Conservation (phyloP, 2,888 invertebrate species). For the Chorisops tibialis region DNA sequence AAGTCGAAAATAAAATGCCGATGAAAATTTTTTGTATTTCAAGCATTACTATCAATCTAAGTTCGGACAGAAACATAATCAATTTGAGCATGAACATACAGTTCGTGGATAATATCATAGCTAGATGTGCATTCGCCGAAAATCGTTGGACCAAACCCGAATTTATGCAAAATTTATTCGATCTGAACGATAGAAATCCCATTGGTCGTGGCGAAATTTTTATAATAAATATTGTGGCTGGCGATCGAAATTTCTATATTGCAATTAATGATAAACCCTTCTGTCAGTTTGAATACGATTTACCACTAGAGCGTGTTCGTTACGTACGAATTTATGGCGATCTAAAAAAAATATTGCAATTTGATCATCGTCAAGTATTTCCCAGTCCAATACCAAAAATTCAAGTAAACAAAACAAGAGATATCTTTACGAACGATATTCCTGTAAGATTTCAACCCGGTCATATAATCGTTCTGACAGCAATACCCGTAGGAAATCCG, state of each 20-base stretch:
- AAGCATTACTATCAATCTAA: too few species aligned
- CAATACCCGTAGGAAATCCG: conserved; percentile 16
- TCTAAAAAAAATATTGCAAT: conserved; percentile 48
- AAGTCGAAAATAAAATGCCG: too few species aligned
- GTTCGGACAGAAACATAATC: background rate
- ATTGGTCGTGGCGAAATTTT: conserved; percentile 42
- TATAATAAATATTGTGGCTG: conserved; percentile 46
- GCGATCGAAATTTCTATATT: conserved; percentile 48
- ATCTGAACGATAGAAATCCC: background rate
- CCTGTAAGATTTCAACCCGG: conserved; percentile 49
- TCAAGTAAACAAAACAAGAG: conserved; percentile 42
- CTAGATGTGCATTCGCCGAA: background rate
- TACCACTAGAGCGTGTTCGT: conserved; percentile 43
- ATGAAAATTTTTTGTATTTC: too few species aligned
- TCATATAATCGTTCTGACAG: conserved; percentile 48
- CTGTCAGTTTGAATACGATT: conserved; percentile 46
- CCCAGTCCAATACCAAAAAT: conserved; percentile 50
- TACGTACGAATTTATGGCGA: conserved; percentile 46
- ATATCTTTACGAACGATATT: conserved; percentile 47
- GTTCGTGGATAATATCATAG: background rate
- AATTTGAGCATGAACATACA: background rate
- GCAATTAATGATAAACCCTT: conserved; percentile 48
- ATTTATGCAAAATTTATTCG: background rate
- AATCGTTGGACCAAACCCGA: background rate
- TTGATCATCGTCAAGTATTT: conserved; percentile 49